Base-by-base conservation (phyloP, 2,797 vertebrate species). In the Notolabrus celidotus region DNA sequence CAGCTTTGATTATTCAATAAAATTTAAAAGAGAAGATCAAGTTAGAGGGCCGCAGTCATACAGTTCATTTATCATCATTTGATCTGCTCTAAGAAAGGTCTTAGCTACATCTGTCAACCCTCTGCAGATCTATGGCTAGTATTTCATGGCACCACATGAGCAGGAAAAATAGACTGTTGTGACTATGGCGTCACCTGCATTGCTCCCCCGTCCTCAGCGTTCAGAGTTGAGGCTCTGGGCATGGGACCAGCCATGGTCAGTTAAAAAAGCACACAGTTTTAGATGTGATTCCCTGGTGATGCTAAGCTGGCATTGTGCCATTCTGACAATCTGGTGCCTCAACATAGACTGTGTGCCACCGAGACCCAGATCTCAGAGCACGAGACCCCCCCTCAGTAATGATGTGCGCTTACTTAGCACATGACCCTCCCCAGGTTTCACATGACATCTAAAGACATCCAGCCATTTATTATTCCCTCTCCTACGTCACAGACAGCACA, bases 371-470 rank as follows among this genome's bases (percentile, higher is more conserved):
- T 80, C 65, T 55, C 42, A 60, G 69, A 68, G 73, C 60, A 55
- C 6, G 9, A 58, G 71, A 82, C 76, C 85, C 84, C 78, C 74
- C 84, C 78, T 74, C 67, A 55, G 70, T 69, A 80, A 77, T 56
- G 60, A 45, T 72, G 69, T 73, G 79, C 81, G 51, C 79, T 86
- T 71, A 76, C 84, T 88, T 87, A 90, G 81, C 88, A 85, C 85
- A 87, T 89, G 89, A 90, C 89, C 88, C 86, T 89, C 53, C 75
- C 84, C 56, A 45, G 88, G 86, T 92, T 92, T 94, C 92, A 92
- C 91, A 94, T 93, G 88, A 92, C 93, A 89, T 91, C 85, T 67
- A 79, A 87, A 89, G 86, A 87, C 86, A 86, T 73, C 73, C 79
- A 82, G 86, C 69, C 84, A 91, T 93, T 90, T 86, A 81, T 91